A percentile compares a stretch with the other conserved stretches of the same genome.
These are phyloP conservation scores for Merluccius polli DNA, from an alignment of 2,797 vertebrate species.

Conservation along the genomic window DNA sequence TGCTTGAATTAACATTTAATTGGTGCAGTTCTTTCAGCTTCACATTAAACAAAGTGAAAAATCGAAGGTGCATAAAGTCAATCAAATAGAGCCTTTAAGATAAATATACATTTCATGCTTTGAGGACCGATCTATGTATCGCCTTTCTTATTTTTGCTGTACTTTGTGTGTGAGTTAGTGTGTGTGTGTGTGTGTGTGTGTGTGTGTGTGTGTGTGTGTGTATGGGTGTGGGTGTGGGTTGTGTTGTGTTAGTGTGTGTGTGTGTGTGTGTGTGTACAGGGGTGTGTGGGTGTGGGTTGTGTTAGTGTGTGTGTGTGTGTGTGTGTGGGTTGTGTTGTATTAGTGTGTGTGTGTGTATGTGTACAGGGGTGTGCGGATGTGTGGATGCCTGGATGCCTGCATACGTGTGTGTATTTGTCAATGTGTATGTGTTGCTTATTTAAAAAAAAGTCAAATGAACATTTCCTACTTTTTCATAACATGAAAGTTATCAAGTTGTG, in stretches of 20 bases:
- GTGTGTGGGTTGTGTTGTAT: slow-evolving; percentile 2
- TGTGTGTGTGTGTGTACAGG: too few species aligned
- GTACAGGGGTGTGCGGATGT: neutral
- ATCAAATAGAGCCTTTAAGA: neutral
- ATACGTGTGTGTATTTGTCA: neutral
- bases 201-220: too few species aligned
- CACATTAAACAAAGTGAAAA: slow-evolving; percentile 8
- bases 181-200: too few species aligned
- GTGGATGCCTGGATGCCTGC: slow-evolving; percentile 14
- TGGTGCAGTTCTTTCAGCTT: neutral
- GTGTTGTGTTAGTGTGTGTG: too few species aligned
- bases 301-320: neutral
- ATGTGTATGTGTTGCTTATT: neutral
- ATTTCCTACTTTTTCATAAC: neutral
- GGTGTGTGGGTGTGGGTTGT: too few species aligned
- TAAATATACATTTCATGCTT: neutral
- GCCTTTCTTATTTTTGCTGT: neutral
- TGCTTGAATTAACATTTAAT: neutral
- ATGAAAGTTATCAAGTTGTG: neutral
- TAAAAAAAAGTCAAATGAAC: neutral
- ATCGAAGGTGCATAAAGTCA: neutral
- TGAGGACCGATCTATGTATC: neutral
- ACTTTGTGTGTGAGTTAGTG: slow-evolving; percentile 17
- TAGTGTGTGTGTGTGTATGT: slow-evolving; percentile 24
- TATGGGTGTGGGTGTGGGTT: too few species aligned